A percentile compares a stretch with the other conserved stretches of the same genome.
Evolutionary conservation across 2,888 invertebrate species (phyloP).

Genomic region (Sinopyrophorus schimmeli): DNA sequence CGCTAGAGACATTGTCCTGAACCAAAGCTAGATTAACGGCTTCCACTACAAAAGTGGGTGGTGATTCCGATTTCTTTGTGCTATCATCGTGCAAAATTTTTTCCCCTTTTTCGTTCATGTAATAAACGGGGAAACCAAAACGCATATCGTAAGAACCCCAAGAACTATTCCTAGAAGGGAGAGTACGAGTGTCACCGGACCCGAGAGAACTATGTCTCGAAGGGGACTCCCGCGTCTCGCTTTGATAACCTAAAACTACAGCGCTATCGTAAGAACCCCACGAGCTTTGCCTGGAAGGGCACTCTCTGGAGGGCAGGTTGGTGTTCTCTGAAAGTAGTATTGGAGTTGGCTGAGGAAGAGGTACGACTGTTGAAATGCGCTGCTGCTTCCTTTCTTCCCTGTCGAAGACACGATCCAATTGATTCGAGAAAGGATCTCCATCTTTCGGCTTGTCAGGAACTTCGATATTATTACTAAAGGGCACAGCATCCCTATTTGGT

Average conservation of each 20-base stretch:
- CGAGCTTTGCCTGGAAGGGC: constrained; percentile 72
- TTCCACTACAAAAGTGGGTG: constrained; percentile 34
- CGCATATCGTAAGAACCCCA: constrained; percentile 73
- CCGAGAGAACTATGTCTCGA: constrained; percentile 84
- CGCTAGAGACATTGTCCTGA: constrained; percentile 56
- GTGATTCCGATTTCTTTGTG: constrained; percentile 2
- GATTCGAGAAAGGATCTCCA: constrained; percentile 71
- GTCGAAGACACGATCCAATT: constrained; percentile 72
- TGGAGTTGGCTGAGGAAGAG: constrained; percentile 52
- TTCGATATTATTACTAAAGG: constrained; percentile 45
- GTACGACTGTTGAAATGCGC: constrained; percentile 49
- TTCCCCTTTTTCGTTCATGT: constrained; percentile 49
- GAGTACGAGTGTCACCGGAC: constrained; percentile 68
- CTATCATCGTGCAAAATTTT: constrained; percentile 31
- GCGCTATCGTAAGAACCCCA: constrained; percentile 81
- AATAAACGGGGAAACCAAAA: constrained; percentile 49
- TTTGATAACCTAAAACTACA: constrained; percentile 63
- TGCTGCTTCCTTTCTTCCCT: constrained; percentile 62
- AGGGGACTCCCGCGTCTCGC: constrained; percentile 61
- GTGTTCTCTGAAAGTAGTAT: constrained; percentile 41
- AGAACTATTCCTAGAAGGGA: constrained; percentile 70
- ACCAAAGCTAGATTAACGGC: constrained; percentile 44
- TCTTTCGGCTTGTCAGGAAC: constrained; percentile 52
- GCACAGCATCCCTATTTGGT: constrained; percentile 40
- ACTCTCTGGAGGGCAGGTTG: constrained; percentile 56